Evolutionary conservation across 1,140 invertebrate genomes (phyloP).

Genomic region (Apocrypta bakeri): DNA sequence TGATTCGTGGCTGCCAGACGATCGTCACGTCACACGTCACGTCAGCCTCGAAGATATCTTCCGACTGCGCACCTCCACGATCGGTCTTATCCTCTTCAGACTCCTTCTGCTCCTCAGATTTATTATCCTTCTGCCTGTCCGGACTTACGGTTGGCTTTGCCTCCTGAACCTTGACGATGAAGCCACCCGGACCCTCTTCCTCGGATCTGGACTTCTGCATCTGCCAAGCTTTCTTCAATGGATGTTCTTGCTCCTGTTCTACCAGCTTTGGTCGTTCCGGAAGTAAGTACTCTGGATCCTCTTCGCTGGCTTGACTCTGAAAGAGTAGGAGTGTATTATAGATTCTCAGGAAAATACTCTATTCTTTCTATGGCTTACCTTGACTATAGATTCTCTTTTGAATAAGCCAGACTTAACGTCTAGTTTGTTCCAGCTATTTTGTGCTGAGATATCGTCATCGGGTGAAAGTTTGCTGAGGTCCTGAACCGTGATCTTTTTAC

Average conservation of each 20-base stretch:
- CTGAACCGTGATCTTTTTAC: conserved; percentile 65
- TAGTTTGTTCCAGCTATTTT: conserved; percentile 53
- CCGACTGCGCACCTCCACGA: conserved; percentile 43
- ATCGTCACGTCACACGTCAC: conserved; percentile 53
- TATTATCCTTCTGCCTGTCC: conserved; percentile 53
- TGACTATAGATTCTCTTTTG: conserved; percentile 71
- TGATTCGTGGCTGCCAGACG: conserved; percentile 52
- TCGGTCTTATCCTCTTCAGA: conserved; percentile 36
- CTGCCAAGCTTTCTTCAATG: conserved; percentile 73
- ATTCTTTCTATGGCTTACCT: conserved; percentile 52
- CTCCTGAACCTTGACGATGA: conserved; percentile 64
- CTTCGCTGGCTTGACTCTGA: conserved; percentile 71
- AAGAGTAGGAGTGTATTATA: no score
- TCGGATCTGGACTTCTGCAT: conserved; percentile 71
- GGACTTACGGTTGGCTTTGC: conserved; percentile 39
- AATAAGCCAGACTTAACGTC: conserved; percentile 63
- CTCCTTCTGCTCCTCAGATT: conserved; percentile 39
- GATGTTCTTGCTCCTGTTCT: conserved; percentile 71
- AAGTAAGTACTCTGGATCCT: conserved; percentile 70
- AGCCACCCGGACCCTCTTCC: conserved; percentile 66
- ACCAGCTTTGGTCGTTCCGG: conserved; percentile 71
- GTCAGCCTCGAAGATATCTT: conserved; percentile 25
- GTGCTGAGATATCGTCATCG: conserved; percentile 55
- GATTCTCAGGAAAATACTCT: no score
- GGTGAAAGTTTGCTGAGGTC: conserved; percentile 64